Conservation (phyloP, 2,797 vertebrate species). For the Chloroceryle inda region DNA sequence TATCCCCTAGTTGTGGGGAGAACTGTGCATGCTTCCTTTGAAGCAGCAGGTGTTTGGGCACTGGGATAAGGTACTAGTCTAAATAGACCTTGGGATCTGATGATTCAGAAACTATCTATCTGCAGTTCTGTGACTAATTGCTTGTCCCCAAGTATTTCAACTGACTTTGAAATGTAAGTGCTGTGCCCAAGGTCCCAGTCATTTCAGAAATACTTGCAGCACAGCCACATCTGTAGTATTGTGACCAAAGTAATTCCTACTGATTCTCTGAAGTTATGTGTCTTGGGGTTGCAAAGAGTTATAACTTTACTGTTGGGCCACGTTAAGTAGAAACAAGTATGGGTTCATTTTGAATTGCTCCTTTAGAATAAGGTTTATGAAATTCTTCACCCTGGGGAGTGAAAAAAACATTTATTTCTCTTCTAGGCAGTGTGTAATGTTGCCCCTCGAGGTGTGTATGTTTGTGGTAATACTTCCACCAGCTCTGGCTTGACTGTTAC, state of each 20-base stretch:
- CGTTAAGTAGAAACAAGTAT: neutral
- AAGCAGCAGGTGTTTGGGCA: neutral
- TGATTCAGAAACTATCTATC: neutral
- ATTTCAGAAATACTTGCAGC: neutral
- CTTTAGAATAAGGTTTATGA: neutral
- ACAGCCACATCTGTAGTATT: no score
- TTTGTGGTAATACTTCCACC: conserved; percentile 96
- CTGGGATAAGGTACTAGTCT: neutral
- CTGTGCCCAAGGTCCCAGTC: neutral
- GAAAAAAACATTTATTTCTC: conserved; percentile 37
- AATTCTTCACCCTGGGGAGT: neutral
- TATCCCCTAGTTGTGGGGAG: neutral
- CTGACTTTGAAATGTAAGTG: neutral
- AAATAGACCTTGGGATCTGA: neutral
- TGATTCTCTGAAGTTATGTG: neutral
- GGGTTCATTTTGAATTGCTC: neutral
- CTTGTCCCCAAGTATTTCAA: neutral
- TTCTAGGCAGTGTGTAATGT: conserved; percentile 91
- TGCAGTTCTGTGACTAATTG: accelerated
- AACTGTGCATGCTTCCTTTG: neutral
- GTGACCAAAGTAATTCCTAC: neutral
- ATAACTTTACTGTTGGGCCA: neutral
- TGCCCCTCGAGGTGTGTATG: conserved; percentile 95
- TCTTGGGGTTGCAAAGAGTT: neutral
- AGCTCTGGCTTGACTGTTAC: conserved; percentile 95